phyloP scores from a whole-genome alignment of 2,113 vertebrate species.

The Ceuthmochares aereus region DNA sequence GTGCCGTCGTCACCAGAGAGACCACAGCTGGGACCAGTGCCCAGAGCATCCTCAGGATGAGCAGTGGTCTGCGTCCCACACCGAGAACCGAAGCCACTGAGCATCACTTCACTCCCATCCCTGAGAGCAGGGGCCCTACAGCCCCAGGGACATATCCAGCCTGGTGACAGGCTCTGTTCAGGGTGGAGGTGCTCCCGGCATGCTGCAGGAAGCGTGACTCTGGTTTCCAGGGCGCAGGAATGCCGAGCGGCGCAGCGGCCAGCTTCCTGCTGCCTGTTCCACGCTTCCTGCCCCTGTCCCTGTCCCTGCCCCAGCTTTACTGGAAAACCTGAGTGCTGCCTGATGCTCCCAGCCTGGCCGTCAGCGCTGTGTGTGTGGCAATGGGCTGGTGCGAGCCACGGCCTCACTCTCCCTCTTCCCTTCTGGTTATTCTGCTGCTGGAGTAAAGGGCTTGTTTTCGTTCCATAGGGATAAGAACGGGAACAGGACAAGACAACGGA shows the following conservation, averaged over 20 bases:
- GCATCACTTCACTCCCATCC: background rate
- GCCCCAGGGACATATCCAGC: background rate
- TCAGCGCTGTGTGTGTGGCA: background rate
- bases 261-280: constrained; percentile 76
- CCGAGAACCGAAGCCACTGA: background rate
- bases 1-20: fast-evolving
- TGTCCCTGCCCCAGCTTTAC: constrained; percentile 59
- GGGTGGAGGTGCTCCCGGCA: constrained; percentile 59
- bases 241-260: constrained; percentile 32
- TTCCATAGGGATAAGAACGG: background rate
- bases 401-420: background rate
- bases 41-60: background rate
- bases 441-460: background rate
- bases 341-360: background rate
- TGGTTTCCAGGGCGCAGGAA: constrained; percentile 69
- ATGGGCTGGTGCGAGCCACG: background rate
- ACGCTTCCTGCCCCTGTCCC: constrained; percentile 74
- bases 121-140: background rate
- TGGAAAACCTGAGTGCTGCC: constrained; percentile 65
- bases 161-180: background rate
- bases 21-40: background rate
- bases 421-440: background rate
- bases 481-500: background rate
- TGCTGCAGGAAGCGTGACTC: constrained; percentile 65
- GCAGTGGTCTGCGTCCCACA: fast-evolving